Conservation (phyloP, 2,888 invertebrate genomes). For the Dicyrtomina minuta region DNA sequence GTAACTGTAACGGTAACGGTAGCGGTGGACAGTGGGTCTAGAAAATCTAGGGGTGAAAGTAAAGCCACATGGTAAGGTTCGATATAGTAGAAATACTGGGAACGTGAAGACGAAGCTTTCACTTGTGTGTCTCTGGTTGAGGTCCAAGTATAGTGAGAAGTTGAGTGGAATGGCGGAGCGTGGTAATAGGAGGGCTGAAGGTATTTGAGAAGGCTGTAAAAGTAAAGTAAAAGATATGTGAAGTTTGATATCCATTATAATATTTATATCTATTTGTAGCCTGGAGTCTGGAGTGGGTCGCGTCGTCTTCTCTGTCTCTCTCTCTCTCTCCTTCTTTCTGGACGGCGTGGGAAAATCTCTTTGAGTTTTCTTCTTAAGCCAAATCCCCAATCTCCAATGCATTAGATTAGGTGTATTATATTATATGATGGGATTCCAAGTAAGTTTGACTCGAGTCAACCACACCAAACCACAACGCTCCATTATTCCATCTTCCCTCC, state of each 20-base stretch:
- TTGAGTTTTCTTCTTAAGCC: conserved; percentile 19
- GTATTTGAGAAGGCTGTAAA: neutral
- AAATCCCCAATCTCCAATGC: conserved; percentile 38
- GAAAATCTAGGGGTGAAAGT: no score
- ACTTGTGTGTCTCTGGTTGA: no score
- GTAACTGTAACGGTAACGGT: no score
- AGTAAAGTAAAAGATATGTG: neutral
- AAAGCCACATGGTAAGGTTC: no score
- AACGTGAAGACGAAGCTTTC: no score
- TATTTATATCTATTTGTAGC: no score
- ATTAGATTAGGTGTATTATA: conserved; percentile 34
- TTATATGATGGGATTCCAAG: conserved; percentile 22
- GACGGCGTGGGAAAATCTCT: neutral
- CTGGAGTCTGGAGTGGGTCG: neutral
- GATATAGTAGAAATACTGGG: no score
- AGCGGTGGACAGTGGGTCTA: no score
- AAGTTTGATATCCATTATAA: conserved; percentile 1
- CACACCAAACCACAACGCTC: no score
- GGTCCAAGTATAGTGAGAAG: no score
- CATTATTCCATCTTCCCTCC: no score
- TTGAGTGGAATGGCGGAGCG: neutral
- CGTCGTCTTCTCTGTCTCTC: neutral
- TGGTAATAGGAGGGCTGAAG: neutral
- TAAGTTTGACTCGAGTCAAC: conserved; percentile 3
- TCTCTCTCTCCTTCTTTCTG: neutral